A percentile compares a stretch with the other conserved stretches of the same genome.
Evolutionary conservation across 2,797 vertebrate species (phyloP).

Genomic region (Diceros bicornis): DNA sequence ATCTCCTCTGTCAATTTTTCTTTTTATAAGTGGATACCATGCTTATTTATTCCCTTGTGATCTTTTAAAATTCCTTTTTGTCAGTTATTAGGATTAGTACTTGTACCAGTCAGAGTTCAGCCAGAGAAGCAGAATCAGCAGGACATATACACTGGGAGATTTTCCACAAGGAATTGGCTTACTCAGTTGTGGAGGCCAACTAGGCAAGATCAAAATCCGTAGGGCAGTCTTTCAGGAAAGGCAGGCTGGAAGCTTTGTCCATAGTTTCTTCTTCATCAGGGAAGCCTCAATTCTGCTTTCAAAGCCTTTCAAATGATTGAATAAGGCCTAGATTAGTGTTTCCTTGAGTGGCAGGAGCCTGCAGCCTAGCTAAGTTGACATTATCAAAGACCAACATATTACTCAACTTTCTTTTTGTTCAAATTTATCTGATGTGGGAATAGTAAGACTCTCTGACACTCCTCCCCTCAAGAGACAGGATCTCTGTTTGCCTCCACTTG

Average conservation of each 20-base stretch:
- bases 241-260: not conserved
- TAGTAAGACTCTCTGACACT: not conserved
- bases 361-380: not conserved
- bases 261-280: not conserved
- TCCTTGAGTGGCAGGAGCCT: not conserved
- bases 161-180: not conserved
- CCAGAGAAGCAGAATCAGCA: not conserved
- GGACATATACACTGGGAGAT: not conserved
- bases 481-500: not conserved
- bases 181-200: not conserved
- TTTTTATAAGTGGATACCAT: not conserved
- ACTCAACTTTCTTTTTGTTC: slow-evolving; percentile 10
- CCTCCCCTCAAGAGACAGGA: not conserved
- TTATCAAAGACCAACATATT: not conserved
- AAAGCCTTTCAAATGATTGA: not conserved
- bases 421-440: not conserved
- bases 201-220: not conserved
- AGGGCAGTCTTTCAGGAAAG: not conserved
- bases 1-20: slow-evolving; percentile 17
- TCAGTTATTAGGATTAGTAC: not conserved
- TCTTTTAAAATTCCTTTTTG: not conserved
- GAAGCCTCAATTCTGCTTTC: not conserved
- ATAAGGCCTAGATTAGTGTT: not conserved
- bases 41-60: not conserved
- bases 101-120: not conserved